Evolutionary conservation across 2,797 vertebrate genomes (phyloP), one percentile per base, ranked within the genome.

Genomic region (Dermochelys coriacea): DNA sequence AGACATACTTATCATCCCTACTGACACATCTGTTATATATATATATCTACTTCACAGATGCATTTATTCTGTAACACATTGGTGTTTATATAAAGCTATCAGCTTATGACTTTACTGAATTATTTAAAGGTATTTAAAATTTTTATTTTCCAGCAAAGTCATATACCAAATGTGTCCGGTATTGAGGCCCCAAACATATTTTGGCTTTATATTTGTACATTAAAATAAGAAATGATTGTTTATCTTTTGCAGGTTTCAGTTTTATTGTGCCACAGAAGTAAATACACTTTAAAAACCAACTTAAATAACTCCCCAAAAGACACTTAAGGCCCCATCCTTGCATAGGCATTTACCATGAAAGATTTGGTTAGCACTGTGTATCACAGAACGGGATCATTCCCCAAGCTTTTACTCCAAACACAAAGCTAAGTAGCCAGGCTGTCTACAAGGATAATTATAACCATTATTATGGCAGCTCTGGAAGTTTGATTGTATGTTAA

Each of bases 271-370:
- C 31, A 74, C 74, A 77, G 41, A 77, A 77, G 45, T 49, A 77
- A 47, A 75, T 47, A 47, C 45, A 31, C 27, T 47, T 71, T 23
- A 29, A 82, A 91, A 83, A 61, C 5, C 10, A 47, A 5, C 14
- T 14, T 1, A n/a, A 41, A 23, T 34, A 82, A 12, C 4, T 57
- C 21, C 68, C 19, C 59, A 75, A 52, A 0, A 78, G 54, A 8
- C 0, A 1, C 6, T 1, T 6, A 8, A 5, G 49, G 74, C 21
- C 4, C 84, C 47, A 37, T 12, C 51, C 59, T 25, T 37, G 77
- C 3, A 34, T 34, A 31, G 23, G 5, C 52, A 21, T 49, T 27
- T n/a, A 18, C 21, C 9, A 55, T 1, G 0, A 71, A 71, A 71
- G n/a, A 41, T 25, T 41, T 71, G 37, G 19, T 37, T 37, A 41